Conservation (phyloP, 2,888 invertebrate species). For the Phlogophora meticulosa region DNA sequence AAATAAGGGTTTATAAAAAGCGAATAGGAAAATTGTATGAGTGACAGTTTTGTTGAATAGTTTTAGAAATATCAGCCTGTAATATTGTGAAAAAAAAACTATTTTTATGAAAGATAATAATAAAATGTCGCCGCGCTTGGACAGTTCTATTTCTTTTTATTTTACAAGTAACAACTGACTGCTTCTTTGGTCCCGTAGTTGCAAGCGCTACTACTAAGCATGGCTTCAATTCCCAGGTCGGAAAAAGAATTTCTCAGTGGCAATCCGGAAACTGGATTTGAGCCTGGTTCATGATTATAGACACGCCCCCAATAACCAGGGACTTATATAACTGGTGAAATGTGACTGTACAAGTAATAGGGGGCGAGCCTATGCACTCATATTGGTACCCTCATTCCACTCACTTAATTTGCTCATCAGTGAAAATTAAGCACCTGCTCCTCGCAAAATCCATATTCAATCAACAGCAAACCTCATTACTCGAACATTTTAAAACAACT, state of each 20-base stretch:
- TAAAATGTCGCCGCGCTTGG: neutral
- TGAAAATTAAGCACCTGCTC: constrained; percentile 7
- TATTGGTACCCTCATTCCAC: neutral
- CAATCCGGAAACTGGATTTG: no score
- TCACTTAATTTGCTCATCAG: neutral
- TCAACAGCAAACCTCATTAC: constrained; percentile 56
- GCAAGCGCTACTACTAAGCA: no score
- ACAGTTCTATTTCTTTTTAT: neutral
- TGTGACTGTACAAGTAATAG: no score
- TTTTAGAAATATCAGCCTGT: constrained; percentile 5
- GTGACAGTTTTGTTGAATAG: constrained; percentile 34
- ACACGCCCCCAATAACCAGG: no score
- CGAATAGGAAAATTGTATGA: constrained; percentile 39
- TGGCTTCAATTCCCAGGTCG: no score
- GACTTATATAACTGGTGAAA: no score
- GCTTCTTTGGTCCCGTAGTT: no score
- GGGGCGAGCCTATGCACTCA: no score
- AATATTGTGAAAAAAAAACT: neutral
- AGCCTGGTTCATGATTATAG: no score
- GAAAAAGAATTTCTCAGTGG: no score
- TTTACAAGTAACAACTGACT: neutral
- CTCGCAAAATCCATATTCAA: constrained; percentile 47
- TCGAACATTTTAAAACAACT: constrained; percentile 55
- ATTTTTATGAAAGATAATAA: neutral
- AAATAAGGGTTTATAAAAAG: constrained; percentile 45